phyloP scores from a whole-genome alignment of 2,888 invertebrate genomes.

The Sipha maydis region DNA sequence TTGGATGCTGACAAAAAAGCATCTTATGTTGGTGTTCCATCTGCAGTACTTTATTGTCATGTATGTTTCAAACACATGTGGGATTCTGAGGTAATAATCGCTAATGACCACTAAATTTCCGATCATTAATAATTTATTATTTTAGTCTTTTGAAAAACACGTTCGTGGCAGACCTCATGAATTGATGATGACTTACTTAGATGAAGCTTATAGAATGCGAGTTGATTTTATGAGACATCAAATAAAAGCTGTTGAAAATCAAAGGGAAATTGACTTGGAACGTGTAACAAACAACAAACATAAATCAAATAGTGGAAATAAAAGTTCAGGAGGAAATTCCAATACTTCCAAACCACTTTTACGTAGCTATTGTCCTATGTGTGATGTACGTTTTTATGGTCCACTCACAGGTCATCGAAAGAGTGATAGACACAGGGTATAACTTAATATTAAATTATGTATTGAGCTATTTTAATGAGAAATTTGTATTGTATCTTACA shows the following conservation, averaged over 20 bases:
- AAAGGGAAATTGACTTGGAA: constrained; percentile 73
- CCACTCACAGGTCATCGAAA: constrained; percentile 84
- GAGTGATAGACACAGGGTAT: constrained; percentile 76
- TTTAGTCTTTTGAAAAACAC: constrained; percentile 79
- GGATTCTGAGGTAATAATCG: constrained; percentile 68
- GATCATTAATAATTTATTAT: not conserved
- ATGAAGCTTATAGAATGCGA: constrained; percentile 79
- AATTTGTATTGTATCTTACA: constrained; percentile 67
- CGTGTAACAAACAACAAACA: constrained; percentile 68
- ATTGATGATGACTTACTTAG: constrained; percentile 80
- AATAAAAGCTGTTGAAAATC: constrained; percentile 71
- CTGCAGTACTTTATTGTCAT: constrained; percentile 80
- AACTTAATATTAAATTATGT: not conserved
- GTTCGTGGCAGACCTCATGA: constrained; percentile 79
- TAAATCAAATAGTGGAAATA: constrained; percentile 25
- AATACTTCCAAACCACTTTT: constrained; percentile 70
- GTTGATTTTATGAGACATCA: constrained; percentile 77
- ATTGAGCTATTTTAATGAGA: not conserved
- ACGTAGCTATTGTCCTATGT: constrained; percentile 87
- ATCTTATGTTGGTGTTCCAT: constrained; percentile 74
- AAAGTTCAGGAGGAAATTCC: not conserved
- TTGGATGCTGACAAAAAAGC: constrained; percentile 46
- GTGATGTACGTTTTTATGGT: constrained; percentile 83
- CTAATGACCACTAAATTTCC: not conserved
- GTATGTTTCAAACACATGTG: constrained; percentile 82